A percentile compares a stretch with the other conserved stretches of the same genome.
Conservation (phyloP, 2,888 invertebrate genomes). For the Dryococelus australis region DNA sequence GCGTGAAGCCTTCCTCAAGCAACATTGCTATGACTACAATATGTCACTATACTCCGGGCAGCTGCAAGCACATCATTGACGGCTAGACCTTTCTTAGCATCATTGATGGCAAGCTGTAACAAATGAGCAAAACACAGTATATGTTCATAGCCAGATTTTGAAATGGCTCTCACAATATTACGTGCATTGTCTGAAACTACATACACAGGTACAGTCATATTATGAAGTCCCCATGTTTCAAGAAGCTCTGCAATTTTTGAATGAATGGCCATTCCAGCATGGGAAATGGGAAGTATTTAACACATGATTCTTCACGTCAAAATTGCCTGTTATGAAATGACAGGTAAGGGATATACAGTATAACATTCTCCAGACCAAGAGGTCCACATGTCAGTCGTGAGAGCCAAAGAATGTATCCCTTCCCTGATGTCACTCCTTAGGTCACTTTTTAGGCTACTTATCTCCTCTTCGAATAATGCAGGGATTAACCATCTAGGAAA, state of each 20-base stretch:
- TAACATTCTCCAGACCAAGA: not conserved
- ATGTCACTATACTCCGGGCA: not conserved
- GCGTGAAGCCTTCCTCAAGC: conserved; percentile 24
- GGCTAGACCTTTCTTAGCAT: not conserved
- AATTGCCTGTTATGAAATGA: conserved; percentile 17
- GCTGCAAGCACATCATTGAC: not conserved
- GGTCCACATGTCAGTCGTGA: conserved; percentile 30
- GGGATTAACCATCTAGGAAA: conserved; percentile 23
- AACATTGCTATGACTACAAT: conserved; percentile 28
- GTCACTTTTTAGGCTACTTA: not conserved
- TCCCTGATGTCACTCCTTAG: not conserved
- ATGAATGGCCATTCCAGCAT: conserved; percentile 25
- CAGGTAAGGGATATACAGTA: conserved; percentile 26
- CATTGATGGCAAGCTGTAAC: conserved; percentile 20
- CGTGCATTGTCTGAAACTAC: conserved; percentile 30
- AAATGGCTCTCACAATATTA: conserved; percentile 25
- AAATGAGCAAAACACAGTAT: conserved; percentile 31
- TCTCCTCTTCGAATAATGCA: conserved; percentile 20
- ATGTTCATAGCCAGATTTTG: not conserved
- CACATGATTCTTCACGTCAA: conserved; percentile 20
- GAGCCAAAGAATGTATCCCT: not conserved
- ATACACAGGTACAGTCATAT: conserved; percentile 20
- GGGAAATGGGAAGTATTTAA: conserved; percentile 29
- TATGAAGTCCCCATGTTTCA: conserved; percentile 27
- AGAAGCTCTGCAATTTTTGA: not conserved